phyloP scores from a whole-genome alignment of 2,888 invertebrate genomes.

The Euproctis similis region DNA sequence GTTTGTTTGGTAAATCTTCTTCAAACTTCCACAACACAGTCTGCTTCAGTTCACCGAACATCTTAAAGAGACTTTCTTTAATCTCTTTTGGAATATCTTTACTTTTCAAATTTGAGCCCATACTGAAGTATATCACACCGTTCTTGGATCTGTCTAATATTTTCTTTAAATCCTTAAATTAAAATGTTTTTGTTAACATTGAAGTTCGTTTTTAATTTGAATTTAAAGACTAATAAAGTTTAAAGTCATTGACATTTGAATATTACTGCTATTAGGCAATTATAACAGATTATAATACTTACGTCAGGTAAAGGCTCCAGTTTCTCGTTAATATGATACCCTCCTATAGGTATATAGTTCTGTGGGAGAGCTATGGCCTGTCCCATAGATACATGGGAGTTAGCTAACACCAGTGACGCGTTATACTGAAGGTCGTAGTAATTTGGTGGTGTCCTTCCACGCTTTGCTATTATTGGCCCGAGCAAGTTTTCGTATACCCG shows the following conservation, averaged over 20 bases:
- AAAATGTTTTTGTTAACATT: too few species aligned
- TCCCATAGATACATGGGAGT: slow-evolving; percentile 15
- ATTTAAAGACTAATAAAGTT: too few species aligned
- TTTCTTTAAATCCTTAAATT: slow-evolving; percentile 40
- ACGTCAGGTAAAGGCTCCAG: slow-evolving; percentile 24
- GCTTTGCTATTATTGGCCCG: slow-evolving; percentile 7
- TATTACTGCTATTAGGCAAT: too few species aligned
- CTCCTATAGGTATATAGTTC: slow-evolving; percentile 17
- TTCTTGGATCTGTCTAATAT: slow-evolving; percentile 48
- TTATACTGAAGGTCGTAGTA: slow-evolving; percentile 23
- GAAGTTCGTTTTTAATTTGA: too few species aligned
- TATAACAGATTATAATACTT: background rate
- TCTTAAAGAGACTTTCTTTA: slow-evolving; percentile 35
- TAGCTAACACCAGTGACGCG: slow-evolving; percentile 24
- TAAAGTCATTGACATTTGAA: slow-evolving; percentile 3
- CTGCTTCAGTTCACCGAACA: slow-evolving; percentile 53
- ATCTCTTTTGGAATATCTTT: slow-evolving; percentile 37
- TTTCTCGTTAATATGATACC: slow-evolving; percentile 14
- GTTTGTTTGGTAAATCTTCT: slow-evolving; percentile 31
- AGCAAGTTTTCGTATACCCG: slow-evolving; percentile 6
- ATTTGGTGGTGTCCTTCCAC: slow-evolving; percentile 15
- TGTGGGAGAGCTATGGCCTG: slow-evolving; percentile 12
- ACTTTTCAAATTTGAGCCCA: slow-evolving; percentile 57
- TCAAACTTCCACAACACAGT: slow-evolving; percentile 67
- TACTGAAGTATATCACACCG: slow-evolving; percentile 64